phyloP scores from a whole-genome alignment of 2,113 vertebrate genomes.

The Hipposideros armiger region DNA sequence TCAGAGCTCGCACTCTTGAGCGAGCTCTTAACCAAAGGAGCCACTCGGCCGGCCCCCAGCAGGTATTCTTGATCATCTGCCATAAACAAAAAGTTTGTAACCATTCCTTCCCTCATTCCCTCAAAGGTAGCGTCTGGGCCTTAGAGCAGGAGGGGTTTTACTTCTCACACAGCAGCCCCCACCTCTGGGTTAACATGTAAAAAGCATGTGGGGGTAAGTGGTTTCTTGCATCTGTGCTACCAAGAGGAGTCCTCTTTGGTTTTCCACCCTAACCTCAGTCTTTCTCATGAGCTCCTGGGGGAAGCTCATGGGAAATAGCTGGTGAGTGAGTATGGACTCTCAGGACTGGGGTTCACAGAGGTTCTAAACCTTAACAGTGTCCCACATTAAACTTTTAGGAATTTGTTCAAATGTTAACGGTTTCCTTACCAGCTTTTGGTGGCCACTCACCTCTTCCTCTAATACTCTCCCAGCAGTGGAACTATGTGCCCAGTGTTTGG shows the following conservation, averaged over 20 bases:
- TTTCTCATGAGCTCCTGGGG: neutral
- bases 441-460: neutral
- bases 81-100: neutral
- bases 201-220: fast-evolving
- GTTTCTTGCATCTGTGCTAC: neutral
- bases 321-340: neutral
- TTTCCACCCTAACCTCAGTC: neutral
- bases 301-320: neutral
- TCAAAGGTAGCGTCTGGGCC: neutral
- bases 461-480: neutral
- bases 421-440: neutral
- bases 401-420: neutral
- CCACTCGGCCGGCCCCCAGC: too few relatives aligned
- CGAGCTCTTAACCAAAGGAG: too few relatives aligned
- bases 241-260: neutral
- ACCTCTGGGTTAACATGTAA: neutral
- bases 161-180: neutral
- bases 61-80: neutral
- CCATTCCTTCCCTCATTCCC: neutral
- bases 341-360: neutral
- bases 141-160: too few relatives aligned
- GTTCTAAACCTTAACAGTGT: neutral
- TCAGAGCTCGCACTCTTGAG: too few relatives aligned
- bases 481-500: neutral
- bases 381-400: neutral